Evolutionary conservation across 2,113 vertebrate genomes (phyloP).

Genomic region (Scopus umbretta): DNA sequence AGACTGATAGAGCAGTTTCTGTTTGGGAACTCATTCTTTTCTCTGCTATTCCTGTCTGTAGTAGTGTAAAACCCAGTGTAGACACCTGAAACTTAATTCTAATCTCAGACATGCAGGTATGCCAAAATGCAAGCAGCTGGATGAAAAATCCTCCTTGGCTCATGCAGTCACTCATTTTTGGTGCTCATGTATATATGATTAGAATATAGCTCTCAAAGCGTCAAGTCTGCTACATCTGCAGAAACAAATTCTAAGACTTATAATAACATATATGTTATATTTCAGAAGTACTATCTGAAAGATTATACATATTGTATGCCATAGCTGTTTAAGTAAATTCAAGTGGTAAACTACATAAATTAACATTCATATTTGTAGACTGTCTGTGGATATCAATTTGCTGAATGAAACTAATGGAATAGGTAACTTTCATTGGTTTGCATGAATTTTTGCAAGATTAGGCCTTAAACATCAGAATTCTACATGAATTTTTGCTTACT

Average conservation of each 20-base stretch:
- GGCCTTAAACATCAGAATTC: neutral
- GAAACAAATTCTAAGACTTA: neutral
- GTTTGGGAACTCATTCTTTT: neutral
- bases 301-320: neutral
- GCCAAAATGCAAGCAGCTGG: neutral
- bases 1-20: neutral
- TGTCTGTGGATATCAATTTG: neutral
- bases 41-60: neutral
- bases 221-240: neutral
- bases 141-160: neutral
- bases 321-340: neutral
- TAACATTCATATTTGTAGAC: neutral
- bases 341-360: neutral
- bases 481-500: neutral
- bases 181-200: rapidly evolving
- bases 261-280: neutral
- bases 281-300: neutral
- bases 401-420: neutral
- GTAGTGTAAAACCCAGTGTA: neutral
- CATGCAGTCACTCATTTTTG: neutral
- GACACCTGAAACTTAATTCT: neutral
- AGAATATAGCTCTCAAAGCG: neutral
- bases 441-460: neutral
- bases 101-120: neutral
- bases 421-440: neutral